Percentiles rank a stretch among this genome's conserved stretches.
phyloP scores from a whole-genome alignment of 2,888 invertebrate species.

The Willowsia nigromaculata region DNA sequence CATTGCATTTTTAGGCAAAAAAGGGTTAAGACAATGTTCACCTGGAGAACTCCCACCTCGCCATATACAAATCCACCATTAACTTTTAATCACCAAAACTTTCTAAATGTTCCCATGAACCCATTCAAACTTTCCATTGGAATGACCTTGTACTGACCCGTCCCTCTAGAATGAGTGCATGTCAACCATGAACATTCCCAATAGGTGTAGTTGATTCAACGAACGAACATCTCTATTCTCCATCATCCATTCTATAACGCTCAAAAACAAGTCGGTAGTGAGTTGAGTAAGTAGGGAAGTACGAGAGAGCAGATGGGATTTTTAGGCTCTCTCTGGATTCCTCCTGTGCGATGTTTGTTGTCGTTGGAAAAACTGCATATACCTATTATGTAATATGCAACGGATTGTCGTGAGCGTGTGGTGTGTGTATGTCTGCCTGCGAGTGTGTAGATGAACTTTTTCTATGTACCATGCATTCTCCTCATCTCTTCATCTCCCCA shows the following conservation, averaged over 20 bases:
- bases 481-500: not conserved
- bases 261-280: not conserved
- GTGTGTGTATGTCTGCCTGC: not conserved
- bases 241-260: not conserved
- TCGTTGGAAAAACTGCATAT: not conserved
- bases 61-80: not conserved
- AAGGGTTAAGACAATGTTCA: not conserved
- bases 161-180: not conserved
- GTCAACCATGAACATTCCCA: not conserved
- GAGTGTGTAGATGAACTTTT: not conserved
- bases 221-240: constrained; percentile 20
- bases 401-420: not conserved
- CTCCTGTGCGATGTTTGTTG: not conserved
- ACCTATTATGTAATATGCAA: not conserved
- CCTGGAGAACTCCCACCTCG: not conserved
- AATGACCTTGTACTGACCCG: constrained; percentile 35
- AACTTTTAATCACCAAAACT: not conserved
- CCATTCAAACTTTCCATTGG: not conserved
- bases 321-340: not conserved
- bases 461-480: constrained; percentile 23
- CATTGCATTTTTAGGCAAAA: constrained; percentile 9
- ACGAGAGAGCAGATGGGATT: constrained; percentile 1
- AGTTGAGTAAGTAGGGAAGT: not conserved
- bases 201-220: constrained; percentile 28
- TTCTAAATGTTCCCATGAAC: not conserved